A percentile compares a stretch with the other conserved stretches of the same genome.
Evolutionary conservation across 2,797 vertebrate genomes (phyloP).

Genomic region (Lagorchestes hirsutus): DNA sequence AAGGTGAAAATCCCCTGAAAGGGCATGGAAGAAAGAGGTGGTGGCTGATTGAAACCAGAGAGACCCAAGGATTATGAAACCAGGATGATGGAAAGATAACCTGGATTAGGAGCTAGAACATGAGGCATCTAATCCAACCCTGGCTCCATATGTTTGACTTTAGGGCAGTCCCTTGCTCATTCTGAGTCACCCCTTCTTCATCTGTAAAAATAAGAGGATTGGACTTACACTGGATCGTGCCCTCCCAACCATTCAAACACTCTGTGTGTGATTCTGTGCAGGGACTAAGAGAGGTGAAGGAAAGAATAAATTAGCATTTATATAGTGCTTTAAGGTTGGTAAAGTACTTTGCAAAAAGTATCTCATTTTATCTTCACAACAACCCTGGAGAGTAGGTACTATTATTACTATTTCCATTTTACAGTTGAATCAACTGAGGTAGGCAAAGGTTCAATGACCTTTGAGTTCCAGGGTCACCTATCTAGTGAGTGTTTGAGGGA

Average conservation of each 20-base stretch:
- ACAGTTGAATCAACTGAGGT: neutral
- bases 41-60: neutral
- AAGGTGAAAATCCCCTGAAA: neutral
- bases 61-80: neutral
- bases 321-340: neutral
- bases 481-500: neutral
- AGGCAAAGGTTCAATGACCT: neutral
- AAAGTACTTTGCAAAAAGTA: neutral
- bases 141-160: neutral
- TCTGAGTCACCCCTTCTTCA: neutral
- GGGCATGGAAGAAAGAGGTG: neutral
- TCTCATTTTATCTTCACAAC: neutral
- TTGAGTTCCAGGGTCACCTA: neutral
- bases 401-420: neutral
- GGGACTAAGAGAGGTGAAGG: neutral
- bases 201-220: neutral
- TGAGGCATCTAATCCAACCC: neutral
- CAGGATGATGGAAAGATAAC: neutral
- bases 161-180: neutral
- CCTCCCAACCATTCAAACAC: neutral
- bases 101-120: neutral
- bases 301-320: neutral
- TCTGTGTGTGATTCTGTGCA: neutral
- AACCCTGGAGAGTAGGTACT: neutral
- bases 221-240: neutral